Base-by-base conservation (phyloP, 2,888 invertebrate species). In the Hydriomena furcata region DNA sequence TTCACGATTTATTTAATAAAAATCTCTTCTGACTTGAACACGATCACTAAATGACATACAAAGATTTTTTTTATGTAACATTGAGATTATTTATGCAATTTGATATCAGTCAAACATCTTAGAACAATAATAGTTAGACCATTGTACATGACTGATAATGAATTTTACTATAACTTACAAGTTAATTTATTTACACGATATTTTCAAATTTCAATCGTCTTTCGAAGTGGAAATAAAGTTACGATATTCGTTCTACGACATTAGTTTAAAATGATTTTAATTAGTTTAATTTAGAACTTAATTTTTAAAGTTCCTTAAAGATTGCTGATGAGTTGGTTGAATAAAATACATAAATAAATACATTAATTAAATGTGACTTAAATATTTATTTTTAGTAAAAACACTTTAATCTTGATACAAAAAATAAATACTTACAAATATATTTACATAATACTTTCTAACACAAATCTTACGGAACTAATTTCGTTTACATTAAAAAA, bases 11-110 rank as follows among this genome's bases (percentile, higher is more conserved):
- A 89, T 87, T 89, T 88, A 82, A 85, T 89, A 90, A 88, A 88
- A 89, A 88, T 84, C 82, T 88, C 82, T 84, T 89, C 86, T 87
- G 89, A 90, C 89, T 89, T 88, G 90, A 90, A 90, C 90, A 90
- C 90, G 88, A 86, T 88, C 82, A 85, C 90, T 90, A 89, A 89
- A 85, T 86, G 88, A 90, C 90, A 90, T 85, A 88, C 82, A 86
- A 86, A 80, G 79, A 37, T 77, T 76, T 71, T 70, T 71, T 79
- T 75, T 65, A 75, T 80, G 71, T 80, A 84, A 88, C 84, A 87
- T 78, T 82, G 76, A 79, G 81, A 82, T 79, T 83, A 84, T 76
- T 84, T 79, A 79, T 66, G 67, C 75, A 38, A 63, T 62, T 73
- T 23, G 41, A 31, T 32, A 83, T 85, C 89, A 88, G 88, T 87